phyloP scores from a whole-genome alignment of 2,797 vertebrate species.

The Cetoscarus ocellatus region DNA sequence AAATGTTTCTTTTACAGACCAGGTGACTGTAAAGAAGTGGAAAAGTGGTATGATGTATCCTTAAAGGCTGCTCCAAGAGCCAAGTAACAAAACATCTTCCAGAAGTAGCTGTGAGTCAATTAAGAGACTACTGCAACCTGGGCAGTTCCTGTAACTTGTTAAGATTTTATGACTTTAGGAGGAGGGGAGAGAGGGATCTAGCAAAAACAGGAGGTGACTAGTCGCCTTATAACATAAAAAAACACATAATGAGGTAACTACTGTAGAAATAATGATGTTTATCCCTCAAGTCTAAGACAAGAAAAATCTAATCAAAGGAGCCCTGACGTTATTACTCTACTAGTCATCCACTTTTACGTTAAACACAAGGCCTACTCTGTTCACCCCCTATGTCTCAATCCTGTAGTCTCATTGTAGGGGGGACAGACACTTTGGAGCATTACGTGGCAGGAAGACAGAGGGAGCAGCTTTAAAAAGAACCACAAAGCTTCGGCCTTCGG shows the following conservation, averaged over 20 bases:
- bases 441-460: constrained; percentile 29
- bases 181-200: neutral
- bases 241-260: neutral
- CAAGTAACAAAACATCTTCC: neutral
- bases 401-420: neutral
- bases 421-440: constrained; percentile 11
- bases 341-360: constrained; percentile 1
- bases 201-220: neutral
- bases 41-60: too few relatives aligned
- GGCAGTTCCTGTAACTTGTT: neutral
- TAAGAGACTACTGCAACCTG: neutral
- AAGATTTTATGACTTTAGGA: neutral
- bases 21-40: too few relatives aligned
- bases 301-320: neutral
- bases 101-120: neutral
- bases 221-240: neutral
- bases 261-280: neutral
- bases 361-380: neutral
- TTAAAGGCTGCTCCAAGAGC: neutral
- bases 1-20: too few relatives aligned
- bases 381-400: neutral
- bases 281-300: neutral
- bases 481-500: constrained; percentile 42
- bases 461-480: constrained; percentile 28
- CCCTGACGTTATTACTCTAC: neutral